Base-by-base conservation (phyloP, 2,797 vertebrate genomes). In the Galago senegalensis region DNA sequence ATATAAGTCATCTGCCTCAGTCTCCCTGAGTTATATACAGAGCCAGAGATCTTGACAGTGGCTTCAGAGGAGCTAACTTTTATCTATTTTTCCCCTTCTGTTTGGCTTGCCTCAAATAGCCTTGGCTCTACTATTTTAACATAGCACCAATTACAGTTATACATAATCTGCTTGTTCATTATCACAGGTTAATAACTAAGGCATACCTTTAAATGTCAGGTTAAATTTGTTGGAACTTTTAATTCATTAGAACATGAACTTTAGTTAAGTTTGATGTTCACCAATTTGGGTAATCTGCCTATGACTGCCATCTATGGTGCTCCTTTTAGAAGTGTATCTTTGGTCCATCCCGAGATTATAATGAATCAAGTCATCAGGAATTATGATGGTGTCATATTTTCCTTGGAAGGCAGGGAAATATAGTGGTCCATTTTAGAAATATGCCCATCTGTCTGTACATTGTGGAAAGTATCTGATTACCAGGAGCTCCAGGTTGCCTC, bases 211-310 rank as follows among this genome's bases (percentile, higher is more conserved):
- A 83, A 90, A n/a, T 69, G 18, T 90, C 93, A 91, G 25, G 43
- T 82, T 56, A 27, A 87, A 75, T 92, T 92, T 95, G 80, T 85
- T 83, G 21, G 90, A 23, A 34, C 25, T 83, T 88, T 65, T 76
- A 81, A 84, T 83, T 91, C 53, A 91, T 72, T 89, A 56, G 40
- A 86, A 84, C 21, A 40, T 67, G 73, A 72, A 79, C 76, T 92
- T 75, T 96, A 70, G 61, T 60, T 83, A 7, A 76, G 27, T 83
- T 92, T 83, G 12, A 34, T 84, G 12, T 69, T 92, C n/a, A 69
- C 61, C 11, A 77, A 17, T 65, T 37, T 17, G 72, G 13, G 65
- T 91, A 73, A 86, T 77, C 58, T 86, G 3, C 53, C 75, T 46
- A 49, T 3, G 76, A 27, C 40, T 31, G 34, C 73, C 43, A 7